Evolutionary conservation across 2,113 vertebrate species (phyloP).

Genomic region (Peromyscus polionotus): DNA sequence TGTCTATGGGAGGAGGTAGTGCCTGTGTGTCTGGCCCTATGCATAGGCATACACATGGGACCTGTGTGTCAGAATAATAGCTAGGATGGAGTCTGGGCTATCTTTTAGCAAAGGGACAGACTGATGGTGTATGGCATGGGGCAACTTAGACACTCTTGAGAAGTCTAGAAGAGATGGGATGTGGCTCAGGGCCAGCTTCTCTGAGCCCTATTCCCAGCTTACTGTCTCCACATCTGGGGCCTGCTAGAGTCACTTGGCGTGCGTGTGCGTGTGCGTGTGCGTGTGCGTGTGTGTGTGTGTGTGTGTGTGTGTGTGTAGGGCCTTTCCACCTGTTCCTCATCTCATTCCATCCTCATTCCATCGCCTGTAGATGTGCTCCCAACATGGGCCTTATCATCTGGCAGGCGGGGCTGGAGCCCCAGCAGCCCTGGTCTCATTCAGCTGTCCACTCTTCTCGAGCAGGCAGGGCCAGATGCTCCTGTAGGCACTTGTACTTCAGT

Average conservation of each 20-base stretch:
- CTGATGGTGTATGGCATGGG: accelerated
- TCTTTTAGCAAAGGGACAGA: background rate
- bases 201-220: background rate
- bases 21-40: background rate
- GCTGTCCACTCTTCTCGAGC: background rate
- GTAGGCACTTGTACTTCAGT: background rate
- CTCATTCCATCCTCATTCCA: slow-evolving; percentile 68
- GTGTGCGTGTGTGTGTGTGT: background rate
- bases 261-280: background rate
- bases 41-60: background rate
- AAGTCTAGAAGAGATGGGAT: background rate
- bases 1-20: background rate
- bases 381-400: background rate
- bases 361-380: slow-evolving; percentile 1
- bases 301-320: background rate
- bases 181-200: background rate
- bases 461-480: background rate
- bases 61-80: background rate
- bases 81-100: background rate
- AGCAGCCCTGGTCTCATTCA: background rate
- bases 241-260: background rate
- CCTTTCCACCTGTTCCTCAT: background rate
- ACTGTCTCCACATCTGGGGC: background rate
- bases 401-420: background rate
- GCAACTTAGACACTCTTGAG: accelerated